phyloP scores from a whole-genome alignment of 2,797 vertebrate species.

The Semaprochilodus insignis region DNA sequence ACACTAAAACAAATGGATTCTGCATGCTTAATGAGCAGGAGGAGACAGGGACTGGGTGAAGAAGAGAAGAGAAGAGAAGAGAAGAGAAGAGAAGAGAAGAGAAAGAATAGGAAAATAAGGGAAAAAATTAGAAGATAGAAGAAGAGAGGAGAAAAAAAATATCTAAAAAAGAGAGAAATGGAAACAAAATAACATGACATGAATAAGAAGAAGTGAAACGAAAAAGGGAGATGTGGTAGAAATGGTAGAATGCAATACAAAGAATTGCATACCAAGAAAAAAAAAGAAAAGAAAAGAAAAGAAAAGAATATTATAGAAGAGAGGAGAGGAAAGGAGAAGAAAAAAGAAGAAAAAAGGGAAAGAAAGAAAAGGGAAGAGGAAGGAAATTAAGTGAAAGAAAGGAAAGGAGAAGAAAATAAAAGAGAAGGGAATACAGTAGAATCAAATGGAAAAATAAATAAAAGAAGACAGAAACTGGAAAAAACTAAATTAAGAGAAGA shows the following conservation, averaged over 20 bases:
- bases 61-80: neutral
- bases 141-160: neutral
- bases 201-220: neutral
- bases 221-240: too few species aligned
- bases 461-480: neutral
- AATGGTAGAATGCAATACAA: neutral
- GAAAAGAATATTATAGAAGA: neutral
- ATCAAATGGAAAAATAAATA: neutral
- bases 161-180: neutral
- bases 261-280: too few species aligned
- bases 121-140: neutral
- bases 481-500: too few species aligned
- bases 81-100: conserved; percentile 7
- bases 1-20: conserved; percentile 76
- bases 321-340: neutral
- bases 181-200: too few species aligned
- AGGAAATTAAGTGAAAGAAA: neutral
- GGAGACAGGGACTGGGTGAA: conserved; percentile 35
- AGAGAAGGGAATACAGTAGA: too few species aligned
- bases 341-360: too few species aligned
- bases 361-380: neutral
- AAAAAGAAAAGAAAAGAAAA: too few species aligned
- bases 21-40: conserved; percentile 70
- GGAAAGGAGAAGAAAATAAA: too few species aligned
- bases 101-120: neutral